Percentiles rank a stretch among this genome's conserved stretches.
These are phyloP conservation scores for Drosophila mauritiana DNA, from an alignment of 1,140 invertebrate species.

Conservation along the genomic window DNA sequence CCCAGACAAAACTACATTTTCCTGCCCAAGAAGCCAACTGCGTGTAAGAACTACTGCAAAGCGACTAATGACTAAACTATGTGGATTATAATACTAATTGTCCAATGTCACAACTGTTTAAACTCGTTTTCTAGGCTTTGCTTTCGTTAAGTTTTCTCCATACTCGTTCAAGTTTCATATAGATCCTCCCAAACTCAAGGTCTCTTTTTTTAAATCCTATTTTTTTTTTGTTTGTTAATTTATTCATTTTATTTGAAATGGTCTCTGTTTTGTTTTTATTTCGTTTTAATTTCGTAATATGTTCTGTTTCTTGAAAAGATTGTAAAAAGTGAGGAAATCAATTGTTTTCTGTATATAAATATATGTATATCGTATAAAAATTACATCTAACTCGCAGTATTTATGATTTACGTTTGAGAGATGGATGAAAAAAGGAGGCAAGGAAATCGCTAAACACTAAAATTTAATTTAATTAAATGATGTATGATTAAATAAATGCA, in stretches of 20 bases:
- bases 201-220: slow-evolving; percentile 6
- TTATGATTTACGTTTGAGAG: slow-evolving; percentile 71
- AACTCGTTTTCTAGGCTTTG: slow-evolving; percentile 28
- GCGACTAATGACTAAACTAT: slow-evolving; percentile 14
- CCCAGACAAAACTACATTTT: slow-evolving; percentile 4
- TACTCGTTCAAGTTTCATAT: slow-evolving; percentile 48
- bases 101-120: slow-evolving; percentile 66
- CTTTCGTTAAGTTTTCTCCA: slow-evolving; percentile 58
- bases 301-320: slow-evolving; percentile 20
- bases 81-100: slow-evolving; percentile 33
- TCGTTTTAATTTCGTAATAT: neutral
- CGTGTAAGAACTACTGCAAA: slow-evolving; percentile 24
- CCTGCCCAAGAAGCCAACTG: slow-evolving; percentile 22
- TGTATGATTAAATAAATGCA: slow-evolving; percentile 80
- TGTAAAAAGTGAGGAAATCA: slow-evolving; percentile 28
- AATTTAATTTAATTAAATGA: slow-evolving; percentile 73
- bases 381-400: slow-evolving; percentile 75
- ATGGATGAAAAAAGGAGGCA: slow-evolving; percentile 33
- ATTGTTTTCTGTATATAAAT: slow-evolving; percentile 51
- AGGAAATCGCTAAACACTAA: slow-evolving; percentile 47
- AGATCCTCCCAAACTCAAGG: slow-evolving; percentile 13
- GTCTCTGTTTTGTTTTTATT: slow-evolving; percentile 19
- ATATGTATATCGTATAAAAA: slow-evolving; percentile 29
- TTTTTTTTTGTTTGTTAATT: slow-evolving; percentile 48
- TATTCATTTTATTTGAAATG: slow-evolving; percentile 25